These are phyloP conservation scores for Acanthosoma haemorrhoidale DNA, from an alignment of 2,888 invertebrate species.

Conservation along the genomic window DNA sequence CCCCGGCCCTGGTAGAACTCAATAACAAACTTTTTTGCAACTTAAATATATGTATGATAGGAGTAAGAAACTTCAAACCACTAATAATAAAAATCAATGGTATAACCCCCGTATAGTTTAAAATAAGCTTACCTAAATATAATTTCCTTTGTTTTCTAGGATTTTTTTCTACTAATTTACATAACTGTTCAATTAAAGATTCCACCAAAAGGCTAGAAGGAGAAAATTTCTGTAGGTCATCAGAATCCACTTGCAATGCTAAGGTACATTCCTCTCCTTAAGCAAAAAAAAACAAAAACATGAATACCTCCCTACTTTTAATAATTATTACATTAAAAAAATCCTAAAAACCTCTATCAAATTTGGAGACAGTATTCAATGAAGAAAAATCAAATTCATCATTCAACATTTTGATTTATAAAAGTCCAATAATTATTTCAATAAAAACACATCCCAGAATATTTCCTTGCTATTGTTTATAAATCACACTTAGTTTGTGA, in stretches of 20 bases:
- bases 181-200: conserved; percentile 63
- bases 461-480: no score
- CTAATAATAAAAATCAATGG: not conserved
- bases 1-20: no score
- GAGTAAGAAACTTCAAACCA: not conserved
- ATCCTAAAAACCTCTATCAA: conserved; percentile 20
- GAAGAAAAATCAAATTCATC: conserved; percentile 40
- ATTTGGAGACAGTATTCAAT: conserved; percentile 46
- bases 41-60: no score
- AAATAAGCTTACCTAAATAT: conserved; percentile 53
- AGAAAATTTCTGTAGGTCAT: conserved; percentile 41
- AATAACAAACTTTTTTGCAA: conserved; percentile 12
- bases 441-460: not conserved
- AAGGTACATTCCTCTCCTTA: conserved; percentile 29
- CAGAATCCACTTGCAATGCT: conserved; percentile 28
- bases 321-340: not conserved
- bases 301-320: not conserved
- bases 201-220: conserved; percentile 65
- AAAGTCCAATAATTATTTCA: not conserved
- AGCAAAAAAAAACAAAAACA: not conserved
- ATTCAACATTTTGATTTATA: conserved; percentile 31
- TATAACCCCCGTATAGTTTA: no score
- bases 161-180: conserved; percentile 60
- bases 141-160: conserved; percentile 53
- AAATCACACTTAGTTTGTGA: no score